A percentile compares a stretch with the other conserved stretches of the same genome.
Evolutionary conservation across 2,113 vertebrate species (phyloP).

Genomic region (Narcine bancroftii): DNA sequence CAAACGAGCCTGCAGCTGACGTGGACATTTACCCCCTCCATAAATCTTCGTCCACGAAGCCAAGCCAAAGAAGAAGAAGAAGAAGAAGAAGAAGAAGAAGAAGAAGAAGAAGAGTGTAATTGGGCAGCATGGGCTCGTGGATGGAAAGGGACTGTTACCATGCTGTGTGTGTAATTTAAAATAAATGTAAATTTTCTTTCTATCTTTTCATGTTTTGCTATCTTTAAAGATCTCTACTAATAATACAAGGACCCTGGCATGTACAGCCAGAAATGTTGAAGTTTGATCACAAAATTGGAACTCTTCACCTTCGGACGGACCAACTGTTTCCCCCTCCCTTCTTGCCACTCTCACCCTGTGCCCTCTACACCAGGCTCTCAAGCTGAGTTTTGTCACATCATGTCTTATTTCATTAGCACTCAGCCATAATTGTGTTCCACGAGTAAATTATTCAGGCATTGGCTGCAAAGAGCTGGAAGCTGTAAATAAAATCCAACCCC

Average conservation of each 20-base stretch:
- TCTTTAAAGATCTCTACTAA: background rate
- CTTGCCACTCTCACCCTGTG: background rate
- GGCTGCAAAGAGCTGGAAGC: background rate
- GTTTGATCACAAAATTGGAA: background rate
- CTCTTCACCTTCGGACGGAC: background rate
- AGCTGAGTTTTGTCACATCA: background rate
- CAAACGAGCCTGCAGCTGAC: too few species aligned
- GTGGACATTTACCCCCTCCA: too few species aligned
- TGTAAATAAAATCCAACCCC: background rate
- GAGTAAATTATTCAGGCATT: background rate
- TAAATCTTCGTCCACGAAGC: too few species aligned
- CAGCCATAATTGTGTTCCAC: background rate
- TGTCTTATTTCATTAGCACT: background rate
- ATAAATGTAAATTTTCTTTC: too few species aligned
- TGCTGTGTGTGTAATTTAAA: too few species aligned
- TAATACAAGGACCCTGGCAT: background rate
- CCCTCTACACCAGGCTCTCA: background rate
- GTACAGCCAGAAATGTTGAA: background rate
- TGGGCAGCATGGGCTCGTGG: too few species aligned
- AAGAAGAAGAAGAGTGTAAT: too few species aligned
- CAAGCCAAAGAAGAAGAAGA: too few species aligned
- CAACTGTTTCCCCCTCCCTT: background rate
- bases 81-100: too few species aligned
- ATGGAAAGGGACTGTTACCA: too few species aligned
- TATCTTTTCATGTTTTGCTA: too few species aligned